Evolutionary conservation across 2,113 vertebrate genomes (phyloP).

Genomic region (Scophthalmus maximus): DNA sequence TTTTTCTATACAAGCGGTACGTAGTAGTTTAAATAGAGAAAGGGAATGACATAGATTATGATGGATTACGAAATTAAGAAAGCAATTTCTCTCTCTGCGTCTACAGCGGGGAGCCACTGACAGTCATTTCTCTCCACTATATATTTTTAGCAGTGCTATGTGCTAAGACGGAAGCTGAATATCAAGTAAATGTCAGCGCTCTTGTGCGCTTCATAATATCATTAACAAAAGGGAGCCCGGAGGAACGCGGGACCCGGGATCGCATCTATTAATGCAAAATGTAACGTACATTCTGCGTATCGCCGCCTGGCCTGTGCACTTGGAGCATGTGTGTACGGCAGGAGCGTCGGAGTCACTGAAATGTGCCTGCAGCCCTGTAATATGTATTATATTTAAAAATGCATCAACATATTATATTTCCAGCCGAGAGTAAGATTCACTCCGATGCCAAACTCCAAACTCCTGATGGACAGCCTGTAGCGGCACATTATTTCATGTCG

Average conservation of each 20-base stretch:
- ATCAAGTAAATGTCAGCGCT: conserved; percentile 77
- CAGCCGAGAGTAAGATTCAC: background rate
- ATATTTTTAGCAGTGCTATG: conserved; percentile 50
- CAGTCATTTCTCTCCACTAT: conserved; percentile 20
- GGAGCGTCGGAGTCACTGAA: conserved; percentile 23
- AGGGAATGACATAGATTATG: conserved; percentile 41
- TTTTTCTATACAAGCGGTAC: conserved; percentile 14
- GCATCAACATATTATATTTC: conserved; percentile 4
- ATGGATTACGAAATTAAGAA: conserved; percentile 54
- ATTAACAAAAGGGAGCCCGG: conserved; percentile 68
- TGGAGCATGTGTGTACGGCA: conserved; percentile 9
- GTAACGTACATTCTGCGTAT: conserved; percentile 32
- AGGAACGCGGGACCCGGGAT: conserved; percentile 58
- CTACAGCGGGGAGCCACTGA: conserved; percentile 27
- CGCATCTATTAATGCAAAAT: conserved; percentile 73
- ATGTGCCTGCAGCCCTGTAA: conserved; percentile 44
- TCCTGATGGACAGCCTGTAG: conserved; percentile 5
- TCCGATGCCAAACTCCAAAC: background rate
- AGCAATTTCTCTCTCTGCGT: conserved; percentile 19
- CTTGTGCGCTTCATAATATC: conserved; percentile 69
- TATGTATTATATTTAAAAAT: conserved; percentile 29
- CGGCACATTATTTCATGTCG: background rate
- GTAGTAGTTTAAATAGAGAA: conserved; percentile 27
- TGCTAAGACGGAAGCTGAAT: conserved; percentile 65
- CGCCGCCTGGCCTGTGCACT: conserved; percentile 49